Evolutionary conservation across 2,113 vertebrate genomes (phyloP), one percentile per base, ranked within the genome.

Genomic region (Tenrec ecaudatus): DNA sequence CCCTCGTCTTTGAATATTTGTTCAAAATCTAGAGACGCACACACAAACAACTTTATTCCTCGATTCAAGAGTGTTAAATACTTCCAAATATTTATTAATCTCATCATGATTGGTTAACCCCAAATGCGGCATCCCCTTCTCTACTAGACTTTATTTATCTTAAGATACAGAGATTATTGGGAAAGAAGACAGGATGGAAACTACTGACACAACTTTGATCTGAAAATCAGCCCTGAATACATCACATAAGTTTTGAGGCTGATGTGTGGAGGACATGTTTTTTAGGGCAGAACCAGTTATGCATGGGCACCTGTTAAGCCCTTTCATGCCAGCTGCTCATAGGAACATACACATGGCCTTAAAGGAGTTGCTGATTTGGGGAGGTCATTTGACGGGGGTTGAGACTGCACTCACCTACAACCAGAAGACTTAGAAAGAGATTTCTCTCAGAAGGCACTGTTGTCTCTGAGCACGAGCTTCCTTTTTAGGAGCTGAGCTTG

Each of bases 401-500:
- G 31, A 89, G 62, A 85, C 62, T 95, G 66, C 14, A 25, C 69
- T 47, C 29, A 76, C 68, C 82, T 16, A 36, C 17, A 94, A 92
- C 69, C 83, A 15, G 82, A 94, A 95, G 68, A 87, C 43, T 92
- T 95, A 85, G 86, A 95, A 95, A 95, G 79, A 96, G 36, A 88
- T 96, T 96, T 90, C 58, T 93, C 86, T 86, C 92, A 68, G 75
- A 97, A 97, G 73, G 76, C 38, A 90, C 68, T 90, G 84, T 93
- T 96, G 89, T 95, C 89, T 92, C 78, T 58, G 53, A 96, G 82
- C 60, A 73, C 43, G 71, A 87, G 69, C n/a, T 96, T 96, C 94
- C 79, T 95, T 96, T 95, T 96, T 93, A 92, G 95, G 88, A 96
- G 94, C 90, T 94, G 75, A 96, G 69, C 87, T 93, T 95, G 82